Evolutionary conservation across 1,140 invertebrate species (phyloP), one percentile per base, ranked within the genome.

Genomic region (Gryllus bimaculatus): DNA sequence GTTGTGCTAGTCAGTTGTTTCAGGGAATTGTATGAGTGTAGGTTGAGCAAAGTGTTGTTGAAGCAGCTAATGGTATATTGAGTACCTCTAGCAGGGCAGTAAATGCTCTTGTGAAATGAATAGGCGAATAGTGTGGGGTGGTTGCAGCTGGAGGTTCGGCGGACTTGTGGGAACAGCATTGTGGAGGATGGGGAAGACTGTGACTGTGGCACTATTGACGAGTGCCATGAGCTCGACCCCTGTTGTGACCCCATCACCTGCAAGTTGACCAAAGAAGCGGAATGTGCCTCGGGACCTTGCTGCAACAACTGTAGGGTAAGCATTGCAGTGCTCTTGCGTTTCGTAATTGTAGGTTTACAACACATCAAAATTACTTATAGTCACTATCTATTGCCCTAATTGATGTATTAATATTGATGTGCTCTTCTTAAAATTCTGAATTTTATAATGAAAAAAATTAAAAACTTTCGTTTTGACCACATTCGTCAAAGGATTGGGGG

Each of bases 161-260:
- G 91, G 82, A 91, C 91, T 78, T 99, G 97, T 88, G 97, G 97
- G 80, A 98, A 98, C 87, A 93, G 92, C 77, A 89, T 95, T 78
- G 91, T 98, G n/a, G 96, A 99, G 83, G 93, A 97, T 80, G 96
- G 95, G 21, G 97, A 99, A 87, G 94, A 98, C 85, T 99, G 97
- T 86, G 95, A 96, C 87, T 96, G 94, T 85, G 95, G 94, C 39
- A 91, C 92, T 73, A 92, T 94, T 81, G 90, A 96, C 80, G 93
- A 97, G 82, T 99, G 97, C 87, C 89, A 91, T 39, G 87, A 91
- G 78, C 87, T 89, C 66, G 96, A 98, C 87, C 95, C 80, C 5
- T 91, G 90, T 85, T 99, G 97, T 88, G 96, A 98, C 87, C 94
- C 95, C 78, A 93, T 95, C 84, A 98, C 96, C 21, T 99, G 97